Evolutionary conservation across 2,797 vertebrate genomes (phyloP).

Genomic region (Staurois parvus): DNA sequence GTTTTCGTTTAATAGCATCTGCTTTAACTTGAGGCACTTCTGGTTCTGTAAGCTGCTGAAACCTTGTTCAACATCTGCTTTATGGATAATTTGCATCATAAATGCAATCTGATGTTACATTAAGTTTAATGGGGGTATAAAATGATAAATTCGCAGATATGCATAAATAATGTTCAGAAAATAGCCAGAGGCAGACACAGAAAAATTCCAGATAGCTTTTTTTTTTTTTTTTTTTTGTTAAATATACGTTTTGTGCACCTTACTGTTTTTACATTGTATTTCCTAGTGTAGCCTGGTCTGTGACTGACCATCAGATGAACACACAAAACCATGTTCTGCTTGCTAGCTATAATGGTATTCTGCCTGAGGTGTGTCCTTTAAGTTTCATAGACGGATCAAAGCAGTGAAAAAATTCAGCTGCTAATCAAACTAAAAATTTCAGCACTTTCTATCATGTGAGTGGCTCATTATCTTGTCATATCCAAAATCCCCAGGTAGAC

Average conservation of each 20-base stretch:
- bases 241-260: not conserved
- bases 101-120: not conserved
- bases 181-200: not conserved
- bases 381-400: slow-evolving; percentile 42
- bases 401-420: slow-evolving; percentile 21
- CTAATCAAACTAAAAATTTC: slow-evolving; percentile 39
- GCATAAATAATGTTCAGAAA: not conserved
- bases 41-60: slow-evolving; percentile 50
- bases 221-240: not conserved
- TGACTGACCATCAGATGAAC: not conserved
- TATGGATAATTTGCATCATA: slow-evolving; percentile 12
- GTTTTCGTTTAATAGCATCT: slow-evolving; percentile 64
- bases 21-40: slow-evolving; percentile 60
- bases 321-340: not conserved
- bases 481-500: slow-evolving; percentile 32
- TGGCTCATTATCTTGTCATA: slow-evolving; percentile 56
- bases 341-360: not conserved
- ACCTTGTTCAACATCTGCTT: slow-evolving; percentile 65
- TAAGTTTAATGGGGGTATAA: not conserved
- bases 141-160: not conserved
- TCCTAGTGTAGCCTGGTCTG: not conserved
- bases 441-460: slow-evolving; percentile 1
- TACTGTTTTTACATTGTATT: not conserved
- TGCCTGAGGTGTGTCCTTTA: slow-evolving; percentile 48
- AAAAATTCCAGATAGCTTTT: not conserved